A percentile compares a stretch with the other conserved stretches of the same genome.
These are phyloP conservation scores for Microtus ochrogaster DNA, from an alignment of 2,113 vertebrate genomes.

Conservation along the genomic window DNA sequence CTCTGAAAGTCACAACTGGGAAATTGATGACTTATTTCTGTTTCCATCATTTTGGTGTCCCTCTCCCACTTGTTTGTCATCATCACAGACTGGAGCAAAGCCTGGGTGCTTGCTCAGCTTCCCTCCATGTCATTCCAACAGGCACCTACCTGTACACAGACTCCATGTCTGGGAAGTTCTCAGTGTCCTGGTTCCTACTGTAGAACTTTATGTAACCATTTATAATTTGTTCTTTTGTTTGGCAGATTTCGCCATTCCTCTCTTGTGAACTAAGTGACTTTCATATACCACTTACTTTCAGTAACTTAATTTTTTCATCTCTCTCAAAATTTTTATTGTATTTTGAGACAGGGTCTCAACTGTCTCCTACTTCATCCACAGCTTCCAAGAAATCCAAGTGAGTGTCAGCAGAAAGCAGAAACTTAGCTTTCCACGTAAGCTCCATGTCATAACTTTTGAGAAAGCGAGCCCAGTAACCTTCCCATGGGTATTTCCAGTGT, in stretches of 20 bases:
- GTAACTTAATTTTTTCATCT: neutral
- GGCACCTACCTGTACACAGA: neutral
- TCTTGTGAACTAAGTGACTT: neutral
- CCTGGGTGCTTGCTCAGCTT: neutral
- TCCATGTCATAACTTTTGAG: neutral
- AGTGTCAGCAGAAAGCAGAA: neutral
- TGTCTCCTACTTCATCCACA: neutral
- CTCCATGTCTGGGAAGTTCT: neutral
- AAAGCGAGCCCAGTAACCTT: neutral
- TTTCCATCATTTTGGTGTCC: neutral
- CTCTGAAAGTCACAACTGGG: neutral
- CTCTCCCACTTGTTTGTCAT: neutral
- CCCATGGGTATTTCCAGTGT: too few relatives aligned
- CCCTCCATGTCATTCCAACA: neutral
- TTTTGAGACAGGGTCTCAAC: neutral
- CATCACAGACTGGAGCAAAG: neutral
- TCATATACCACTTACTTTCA: neutral
- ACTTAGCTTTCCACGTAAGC: too few relatives aligned
- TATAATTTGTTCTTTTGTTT: neutral
- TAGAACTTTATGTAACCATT: neutral
- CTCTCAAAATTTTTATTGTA: neutral
- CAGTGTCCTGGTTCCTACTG: neutral
- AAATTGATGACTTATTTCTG: neutral
- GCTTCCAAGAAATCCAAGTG: neutral
- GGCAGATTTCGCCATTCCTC: neutral